These are phyloP conservation scores for Proteles cristata DNA, from an alignment of 2,113 vertebrate species.

Conservation along the genomic window DNA sequence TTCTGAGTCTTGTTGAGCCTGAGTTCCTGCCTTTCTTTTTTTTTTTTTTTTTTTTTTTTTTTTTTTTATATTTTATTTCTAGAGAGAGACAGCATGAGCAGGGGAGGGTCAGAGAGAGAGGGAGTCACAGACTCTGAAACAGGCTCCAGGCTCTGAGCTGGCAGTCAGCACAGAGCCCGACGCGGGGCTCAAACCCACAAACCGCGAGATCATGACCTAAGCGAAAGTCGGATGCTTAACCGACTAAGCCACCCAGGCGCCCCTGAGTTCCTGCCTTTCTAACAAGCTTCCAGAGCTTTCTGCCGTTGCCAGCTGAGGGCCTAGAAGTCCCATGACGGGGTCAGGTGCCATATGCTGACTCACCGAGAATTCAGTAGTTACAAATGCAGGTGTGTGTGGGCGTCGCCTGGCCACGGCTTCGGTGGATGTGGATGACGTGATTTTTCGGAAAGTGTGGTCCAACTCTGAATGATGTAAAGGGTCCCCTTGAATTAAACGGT, in stretches of 20 bases:
- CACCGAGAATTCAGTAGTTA: not conserved
- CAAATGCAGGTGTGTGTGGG: not conserved
- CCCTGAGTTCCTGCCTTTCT: not conserved
- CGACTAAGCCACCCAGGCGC: too few relatives aligned
- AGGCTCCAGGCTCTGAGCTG: too few relatives aligned
- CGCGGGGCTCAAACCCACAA: too few relatives aligned
- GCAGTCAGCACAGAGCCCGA: too few relatives aligned
- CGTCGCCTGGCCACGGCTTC: not conserved
- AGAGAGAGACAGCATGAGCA: too few relatives aligned
- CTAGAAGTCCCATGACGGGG: not conserved
- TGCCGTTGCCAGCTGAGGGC: fast-evolving
- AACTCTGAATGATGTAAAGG: not conserved
- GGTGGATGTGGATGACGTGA: not conserved
- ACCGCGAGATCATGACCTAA: too few relatives aligned
- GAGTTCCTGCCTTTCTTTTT: not conserved
- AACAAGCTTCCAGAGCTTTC: too few relatives aligned
- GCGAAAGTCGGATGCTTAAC: too few relatives aligned
- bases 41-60: too few relatives aligned
- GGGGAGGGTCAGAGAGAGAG: too few relatives aligned
- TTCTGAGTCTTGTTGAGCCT: not conserved
- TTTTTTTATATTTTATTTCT: too few relatives aligned
- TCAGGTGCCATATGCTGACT: not conserved
- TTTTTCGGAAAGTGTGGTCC: not conserved
- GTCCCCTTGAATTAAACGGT: not conserved
- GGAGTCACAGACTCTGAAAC: too few relatives aligned